These are phyloP conservation scores for Strigamia maritima DNA, from an alignment of 2,888 invertebrate genomes.

Conservation along the genomic window DNA sequence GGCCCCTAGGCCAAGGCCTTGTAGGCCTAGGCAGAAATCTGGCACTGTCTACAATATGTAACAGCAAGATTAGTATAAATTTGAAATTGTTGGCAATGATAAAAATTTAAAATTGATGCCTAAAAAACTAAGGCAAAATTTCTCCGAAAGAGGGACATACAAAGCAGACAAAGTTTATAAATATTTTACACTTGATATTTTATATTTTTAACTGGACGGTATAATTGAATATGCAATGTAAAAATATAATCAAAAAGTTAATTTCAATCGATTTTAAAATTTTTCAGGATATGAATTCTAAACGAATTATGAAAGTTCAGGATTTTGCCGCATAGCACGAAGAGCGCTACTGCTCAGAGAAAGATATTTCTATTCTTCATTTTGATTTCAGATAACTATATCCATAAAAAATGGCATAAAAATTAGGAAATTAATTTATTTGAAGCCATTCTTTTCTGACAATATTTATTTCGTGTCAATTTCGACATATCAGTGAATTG, in stretches of 20 bases:
- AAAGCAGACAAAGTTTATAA: background rate
- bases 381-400: background rate
- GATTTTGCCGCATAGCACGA: background rate
- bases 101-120: constrained; percentile 1
- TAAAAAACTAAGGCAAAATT: background rate
- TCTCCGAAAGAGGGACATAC: constrained; percentile 11
- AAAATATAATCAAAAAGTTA: no score
- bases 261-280: background rate
- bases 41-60: no score
- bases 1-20: no score
- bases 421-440: no score
- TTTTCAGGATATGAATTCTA: background rate
- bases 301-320: background rate
- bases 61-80: no score
- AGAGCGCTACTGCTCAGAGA: background rate
- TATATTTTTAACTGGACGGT: background rate
- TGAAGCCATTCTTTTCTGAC: no score
- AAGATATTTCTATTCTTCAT: background rate
- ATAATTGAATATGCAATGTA: background rate
- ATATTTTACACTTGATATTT: background rate
- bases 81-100: no score
- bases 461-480: no score
- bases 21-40: no score
- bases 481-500: background rate
- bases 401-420: no score